Base-by-base conservation (phyloP, 1,140 invertebrate genomes). In the Euura saliciscinereae region DNA sequence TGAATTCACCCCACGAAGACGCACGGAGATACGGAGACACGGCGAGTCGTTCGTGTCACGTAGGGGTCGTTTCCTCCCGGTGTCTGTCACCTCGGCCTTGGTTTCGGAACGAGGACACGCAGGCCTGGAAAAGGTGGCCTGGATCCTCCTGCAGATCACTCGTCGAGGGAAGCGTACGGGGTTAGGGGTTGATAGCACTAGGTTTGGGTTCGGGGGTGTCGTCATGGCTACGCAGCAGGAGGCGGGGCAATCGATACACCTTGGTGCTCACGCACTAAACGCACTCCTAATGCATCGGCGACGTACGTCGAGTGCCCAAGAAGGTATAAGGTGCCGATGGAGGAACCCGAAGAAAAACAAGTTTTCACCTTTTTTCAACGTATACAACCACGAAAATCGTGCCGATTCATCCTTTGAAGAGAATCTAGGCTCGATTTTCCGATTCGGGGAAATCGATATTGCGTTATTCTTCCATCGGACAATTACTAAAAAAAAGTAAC, bases 171-270 rank as follows among this genome's bases (percentile, higher is more conserved):
- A 80, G 74, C 79, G 77, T 78, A 80, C 78, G 81, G 80, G 81
- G 81, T 80, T 83, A 85, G 82, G 83, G 84, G 82, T 85, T 85
- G 80, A 85, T 84, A 84, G 73, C 6, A 59, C 3, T 8, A 59
- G 51, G 51, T 82, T 82, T 28, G 78, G 79, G 80, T 82, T 82
- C 83, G 84, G 84, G 85, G 81, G 84, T 86, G 86, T 87, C 83
- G 86, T 87, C 86, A 87, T 87, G 86, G 78, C 83, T 85, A 86
- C 86, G 84, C 83, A 86, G 83, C 83, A 78, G 85, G 84, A 77
- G 86, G 86, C 85, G 86, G 84, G 83, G 85, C 86, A 86, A 86
- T 87, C 86, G 85, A 87, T 86, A 86, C 82, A 86, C 84, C 84
- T 85, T 86, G 83, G 82, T 82, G 51, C 80, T 78, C 81, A 82